These are phyloP conservation scores for Omphaloscelis lunosa DNA, from an alignment of 2,888 invertebrate genomes.

Conservation along the genomic window DNA sequence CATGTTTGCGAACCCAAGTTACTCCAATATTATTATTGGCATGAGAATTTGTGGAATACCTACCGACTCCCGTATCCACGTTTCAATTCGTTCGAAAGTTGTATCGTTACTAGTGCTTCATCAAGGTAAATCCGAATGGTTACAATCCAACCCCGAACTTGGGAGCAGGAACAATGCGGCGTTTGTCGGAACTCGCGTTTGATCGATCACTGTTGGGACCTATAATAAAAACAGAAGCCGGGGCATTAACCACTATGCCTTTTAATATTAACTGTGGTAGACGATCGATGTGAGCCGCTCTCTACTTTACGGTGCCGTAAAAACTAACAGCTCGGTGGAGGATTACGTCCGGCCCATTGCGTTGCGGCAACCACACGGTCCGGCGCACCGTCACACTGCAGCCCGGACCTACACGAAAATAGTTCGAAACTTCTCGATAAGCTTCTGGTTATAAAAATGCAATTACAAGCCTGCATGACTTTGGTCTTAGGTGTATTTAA, in stretches of 20 bases:
- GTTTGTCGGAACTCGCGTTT: slow-evolving; percentile 71
- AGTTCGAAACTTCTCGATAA: slow-evolving; percentile 58
- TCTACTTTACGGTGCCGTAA: slow-evolving; percentile 85
- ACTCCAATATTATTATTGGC: slow-evolving; percentile 16
- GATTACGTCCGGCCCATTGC: slow-evolving; percentile 85
- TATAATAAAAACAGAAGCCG: slow-evolving; percentile 72
- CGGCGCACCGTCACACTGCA: slow-evolving; percentile 69
- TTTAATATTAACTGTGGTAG: slow-evolving; percentile 79
- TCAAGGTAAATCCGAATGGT: slow-evolving; percentile 72
- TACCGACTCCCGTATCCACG: slow-evolving; percentile 27
- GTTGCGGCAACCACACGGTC: slow-evolving; percentile 70
- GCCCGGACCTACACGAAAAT: slow-evolving; percentile 64
- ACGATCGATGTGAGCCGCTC: slow-evolving; percentile 79
- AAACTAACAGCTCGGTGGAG: slow-evolving; percentile 82
- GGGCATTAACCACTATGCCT: slow-evolving; percentile 70
- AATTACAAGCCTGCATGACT: slow-evolving; percentile 8
- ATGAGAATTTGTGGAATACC: slow-evolving; percentile 10
- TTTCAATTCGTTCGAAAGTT: slow-evolving; percentile 66
- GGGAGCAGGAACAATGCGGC: slow-evolving; percentile 72
- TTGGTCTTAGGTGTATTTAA: neutral
- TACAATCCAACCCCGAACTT: slow-evolving; percentile 72
- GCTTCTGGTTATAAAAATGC: slow-evolving; percentile 24
- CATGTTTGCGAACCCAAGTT: slow-evolving; percentile 31
- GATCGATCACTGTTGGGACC: slow-evolving; percentile 75
- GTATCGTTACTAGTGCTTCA: slow-evolving; percentile 77